phyloP scores from a whole-genome alignment of 2,888 invertebrate genomes.

The Autographa pulchrina region DNA sequence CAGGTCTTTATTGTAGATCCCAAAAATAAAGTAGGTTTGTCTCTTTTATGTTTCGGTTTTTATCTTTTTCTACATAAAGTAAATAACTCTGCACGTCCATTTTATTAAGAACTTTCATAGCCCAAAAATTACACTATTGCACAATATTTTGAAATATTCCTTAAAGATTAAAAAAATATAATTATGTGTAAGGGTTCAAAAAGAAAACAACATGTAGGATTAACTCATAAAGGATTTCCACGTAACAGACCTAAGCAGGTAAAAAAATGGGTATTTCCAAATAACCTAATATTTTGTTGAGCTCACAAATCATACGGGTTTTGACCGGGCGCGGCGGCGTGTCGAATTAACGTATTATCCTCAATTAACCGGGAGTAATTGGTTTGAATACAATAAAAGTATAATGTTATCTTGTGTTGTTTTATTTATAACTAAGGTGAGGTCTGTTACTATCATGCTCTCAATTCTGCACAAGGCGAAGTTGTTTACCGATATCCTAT shows the following conservation, averaged over 20 bases:
- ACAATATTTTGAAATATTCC: neutral
- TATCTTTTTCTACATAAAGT: no score
- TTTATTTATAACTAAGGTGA: neutral
- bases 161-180: neutral
- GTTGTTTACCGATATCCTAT: no score
- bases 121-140: neutral
- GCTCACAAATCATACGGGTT: conserved; percentile 29
- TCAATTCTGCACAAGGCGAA: no score
- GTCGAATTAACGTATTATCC: conserved; percentile 44
- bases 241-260: conserved; percentile 16
- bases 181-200: neutral
- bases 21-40: no score
- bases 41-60: no score
- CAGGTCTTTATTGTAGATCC: neutral
- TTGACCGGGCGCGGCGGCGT: conserved; percentile 15
- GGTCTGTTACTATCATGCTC: neutral
- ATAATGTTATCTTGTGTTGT: conserved; percentile 9
- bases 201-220: neutral
- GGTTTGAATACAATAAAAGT: conserved; percentile 32
- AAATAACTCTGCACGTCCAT: no score
- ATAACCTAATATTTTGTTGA: conserved; percentile 20
- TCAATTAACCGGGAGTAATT: conserved; percentile 47
- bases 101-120: no score
- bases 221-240: conserved; percentile 14
- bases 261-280: conserved; percentile 43